Evolutionary conservation across 2,797 vertebrate species (phyloP).

Genomic region (Poeciliopsis infans): DNA sequence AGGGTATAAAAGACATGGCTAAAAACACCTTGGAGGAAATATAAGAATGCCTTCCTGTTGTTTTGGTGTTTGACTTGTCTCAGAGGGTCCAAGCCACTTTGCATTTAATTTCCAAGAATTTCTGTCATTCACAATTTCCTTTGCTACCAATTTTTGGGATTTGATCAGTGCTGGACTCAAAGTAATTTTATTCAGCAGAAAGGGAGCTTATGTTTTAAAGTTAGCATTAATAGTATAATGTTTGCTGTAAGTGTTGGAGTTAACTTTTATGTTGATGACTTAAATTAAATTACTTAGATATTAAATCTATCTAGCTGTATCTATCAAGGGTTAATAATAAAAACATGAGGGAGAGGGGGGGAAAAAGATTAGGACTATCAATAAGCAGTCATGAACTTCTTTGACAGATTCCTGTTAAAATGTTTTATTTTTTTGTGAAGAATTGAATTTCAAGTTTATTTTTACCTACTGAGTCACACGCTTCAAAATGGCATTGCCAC

Average conservation of each 20-base stretch:
- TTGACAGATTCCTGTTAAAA: not conserved
- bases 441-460: not conserved
- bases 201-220: not conserved
- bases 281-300: too few species aligned
- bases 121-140: slow-evolving; percentile 21
- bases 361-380: not conserved
- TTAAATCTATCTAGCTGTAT: too few species aligned
- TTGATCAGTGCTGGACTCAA: not conserved
- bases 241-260: not conserved
- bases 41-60: slow-evolving; percentile 44
- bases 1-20: slow-evolving; percentile 54
- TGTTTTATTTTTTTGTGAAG: not conserved
- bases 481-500: too few species aligned
- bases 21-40: slow-evolving; percentile 50
- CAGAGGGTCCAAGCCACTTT: slow-evolving; percentile 8
- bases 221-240: not conserved
- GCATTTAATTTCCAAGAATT: slow-evolving; percentile 41
- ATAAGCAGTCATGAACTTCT: not conserved
- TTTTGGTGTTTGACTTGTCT: slow-evolving; percentile 45
- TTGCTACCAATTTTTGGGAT: not conserved
- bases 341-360: too few species aligned
- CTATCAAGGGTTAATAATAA: too few species aligned
- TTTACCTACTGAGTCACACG: not conserved
- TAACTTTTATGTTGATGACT: not conserved
- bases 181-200: not conserved